Evolutionary conservation across 2,888 invertebrate genomes (phyloP).

Genomic region (Epinotia bilunana): DNA sequence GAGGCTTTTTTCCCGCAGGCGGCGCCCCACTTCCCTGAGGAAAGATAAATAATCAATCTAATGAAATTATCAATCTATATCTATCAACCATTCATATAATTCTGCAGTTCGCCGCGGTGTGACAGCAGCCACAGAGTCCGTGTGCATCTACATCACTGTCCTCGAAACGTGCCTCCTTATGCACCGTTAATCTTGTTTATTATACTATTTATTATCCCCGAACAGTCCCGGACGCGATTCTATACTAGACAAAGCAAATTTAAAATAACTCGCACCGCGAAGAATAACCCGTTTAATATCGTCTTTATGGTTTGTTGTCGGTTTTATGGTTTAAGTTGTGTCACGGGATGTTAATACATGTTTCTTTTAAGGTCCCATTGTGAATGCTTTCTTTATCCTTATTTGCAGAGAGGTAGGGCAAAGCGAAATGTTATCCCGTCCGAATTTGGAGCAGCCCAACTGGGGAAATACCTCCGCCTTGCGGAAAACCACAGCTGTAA

Average conservation of each 20-base stretch:
- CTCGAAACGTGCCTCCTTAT: conserved; percentile 79
- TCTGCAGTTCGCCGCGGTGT: conserved; percentile 56
- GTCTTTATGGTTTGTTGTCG: conserved; percentile 40
- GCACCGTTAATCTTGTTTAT: conserved; percentile 82
- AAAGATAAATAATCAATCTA: too few species aligned
- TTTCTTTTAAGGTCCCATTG: not conserved
- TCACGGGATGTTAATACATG: conserved; percentile 1
- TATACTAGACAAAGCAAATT: conserved; percentile 60
- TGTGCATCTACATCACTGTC: conserved; percentile 77
- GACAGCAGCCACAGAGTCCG: conserved; percentile 53
- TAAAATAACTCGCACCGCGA: conserved; percentile 55
- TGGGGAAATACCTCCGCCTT: too few species aligned
- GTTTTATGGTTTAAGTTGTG: conserved; percentile 33
- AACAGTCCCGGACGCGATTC: conserved; percentile 59
- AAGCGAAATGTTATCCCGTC: too few species aligned
- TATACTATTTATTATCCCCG: conserved; percentile 78
- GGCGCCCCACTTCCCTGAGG: too few species aligned
- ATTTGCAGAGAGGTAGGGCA: too few species aligned
- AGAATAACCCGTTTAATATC: conserved; percentile 48
- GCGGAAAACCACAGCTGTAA: too few species aligned
- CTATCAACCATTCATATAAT: not conserved
- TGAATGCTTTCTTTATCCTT: not conserved
- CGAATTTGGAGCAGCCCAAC: too few species aligned
- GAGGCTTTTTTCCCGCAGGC: too few species aligned
- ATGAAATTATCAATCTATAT: too few species aligned